A percentile compares a stretch with the other conserved stretches of the same genome.
These are phyloP conservation scores for Gymnoscopelus microlampas DNA, from an alignment of 2,797 vertebrate species.

Conservation along the genomic window DNA sequence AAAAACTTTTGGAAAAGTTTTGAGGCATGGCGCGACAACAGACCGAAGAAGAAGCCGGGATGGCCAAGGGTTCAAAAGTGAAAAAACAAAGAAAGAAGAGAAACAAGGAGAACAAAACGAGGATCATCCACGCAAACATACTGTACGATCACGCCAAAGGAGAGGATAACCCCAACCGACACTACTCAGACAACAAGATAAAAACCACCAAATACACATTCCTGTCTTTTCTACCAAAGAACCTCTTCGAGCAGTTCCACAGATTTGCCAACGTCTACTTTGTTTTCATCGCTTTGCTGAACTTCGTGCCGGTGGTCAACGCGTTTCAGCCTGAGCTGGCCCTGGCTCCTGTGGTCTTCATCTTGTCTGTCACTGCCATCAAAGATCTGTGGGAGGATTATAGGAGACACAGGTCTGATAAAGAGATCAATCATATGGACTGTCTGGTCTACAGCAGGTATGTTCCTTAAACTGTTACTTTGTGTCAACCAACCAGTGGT, in stretches of 20 bases:
- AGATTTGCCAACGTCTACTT: constrained; percentile 97
- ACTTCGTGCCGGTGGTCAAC: constrained; percentile 92
- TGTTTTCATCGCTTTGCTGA: constrained; percentile 94
- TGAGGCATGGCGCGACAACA: constrained; percentile 63
- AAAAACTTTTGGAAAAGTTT: constrained; percentile 72
- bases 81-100: constrained; percentile 81
- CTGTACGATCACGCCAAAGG: constrained; percentile 76
- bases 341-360: constrained; percentile 94
- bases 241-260: constrained; percentile 97
- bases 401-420: constrained; percentile 91
- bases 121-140: constrained; percentile 87
- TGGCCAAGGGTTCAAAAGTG: constrained; percentile 61
- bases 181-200: constrained; percentile 88
- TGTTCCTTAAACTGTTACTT: too few species aligned
- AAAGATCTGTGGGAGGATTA: constrained; percentile 98
- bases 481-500: too few species aligned
- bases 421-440: constrained; percentile 96
- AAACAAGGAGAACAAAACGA: constrained; percentile 82
- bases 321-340: constrained; percentile 95
- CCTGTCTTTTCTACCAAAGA: constrained; percentile 96
- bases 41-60: constrained; percentile 78
- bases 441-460: constrained; percentile 95
- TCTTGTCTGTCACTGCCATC: constrained; percentile 93
- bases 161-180: constrained; percentile 79
- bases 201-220: constrained; percentile 97